Conservation (phyloP, 2,888 invertebrate species). For the Athrips mouffetella region DNA sequence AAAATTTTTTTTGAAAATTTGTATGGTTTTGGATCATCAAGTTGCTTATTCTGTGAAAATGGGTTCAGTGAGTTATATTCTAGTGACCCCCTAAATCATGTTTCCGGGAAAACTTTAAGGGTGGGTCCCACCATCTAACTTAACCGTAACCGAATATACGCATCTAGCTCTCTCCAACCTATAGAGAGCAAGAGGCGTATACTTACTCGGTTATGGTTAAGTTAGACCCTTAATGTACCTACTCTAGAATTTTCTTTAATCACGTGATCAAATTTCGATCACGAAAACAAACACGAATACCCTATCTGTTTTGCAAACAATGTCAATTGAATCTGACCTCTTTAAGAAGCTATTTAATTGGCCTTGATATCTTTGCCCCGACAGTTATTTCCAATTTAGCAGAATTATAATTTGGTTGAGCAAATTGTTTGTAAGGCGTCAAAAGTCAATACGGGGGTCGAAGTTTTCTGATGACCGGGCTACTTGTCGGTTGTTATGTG, state of each 20-base stretch:
- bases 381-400: slow-evolving; percentile 6
- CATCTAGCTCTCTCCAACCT: no score
- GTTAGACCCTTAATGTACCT: neutral
- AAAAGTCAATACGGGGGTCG: neutral
- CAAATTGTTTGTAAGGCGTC: slow-evolving; percentile 2
- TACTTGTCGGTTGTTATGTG: neutral
- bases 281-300: neutral
- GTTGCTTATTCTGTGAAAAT: no score
- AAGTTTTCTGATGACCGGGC: neutral
- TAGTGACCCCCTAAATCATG: no score
- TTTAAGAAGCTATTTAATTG: slow-evolving; percentile 4
- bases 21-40: no score
- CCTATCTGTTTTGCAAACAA: slow-evolving; percentile 24
- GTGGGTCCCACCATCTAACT: no score
- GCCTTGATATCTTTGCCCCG: slow-evolving; percentile 7
- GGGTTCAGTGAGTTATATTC: no score
- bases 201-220: no score
- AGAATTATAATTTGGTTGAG: slow-evolving; percentile 4
- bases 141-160: no score
- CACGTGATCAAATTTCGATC: neutral
- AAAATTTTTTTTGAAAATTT: no score
- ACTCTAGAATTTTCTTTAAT: neutral
- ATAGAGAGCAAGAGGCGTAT: no score
- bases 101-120: no score
- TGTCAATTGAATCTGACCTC: slow-evolving; percentile 28